These are phyloP conservation scores for Petrocephalus sullivani DNA, from an alignment of 2,797 vertebrate species.

Conservation along the genomic window DNA sequence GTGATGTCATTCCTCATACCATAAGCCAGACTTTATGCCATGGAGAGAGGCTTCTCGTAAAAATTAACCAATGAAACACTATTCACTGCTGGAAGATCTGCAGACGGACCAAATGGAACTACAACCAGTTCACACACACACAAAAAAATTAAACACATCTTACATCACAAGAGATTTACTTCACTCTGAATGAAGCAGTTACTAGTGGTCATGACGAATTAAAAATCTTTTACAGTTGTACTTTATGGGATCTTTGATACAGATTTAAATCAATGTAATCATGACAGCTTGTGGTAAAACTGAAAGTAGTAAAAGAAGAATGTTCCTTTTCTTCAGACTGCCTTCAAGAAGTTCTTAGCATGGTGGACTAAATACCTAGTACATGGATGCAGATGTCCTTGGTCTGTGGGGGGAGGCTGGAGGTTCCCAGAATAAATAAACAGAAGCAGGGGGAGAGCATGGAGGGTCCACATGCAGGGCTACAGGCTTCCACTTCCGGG, in stretches of 20 bases:
- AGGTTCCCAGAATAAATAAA: not conserved
- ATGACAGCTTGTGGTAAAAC: not conserved
- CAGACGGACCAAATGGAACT: not conserved
- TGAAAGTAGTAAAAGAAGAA: not conserved
- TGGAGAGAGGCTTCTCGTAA: not conserved
- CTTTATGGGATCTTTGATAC: not conserved
- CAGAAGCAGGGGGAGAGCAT: not conserved
- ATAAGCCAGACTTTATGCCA: not conserved
- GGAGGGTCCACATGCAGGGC: not conserved
- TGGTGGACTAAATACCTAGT: not conserved
- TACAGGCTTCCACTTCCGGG: not conserved
- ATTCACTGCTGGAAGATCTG: not conserved
- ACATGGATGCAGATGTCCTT: not conserved
- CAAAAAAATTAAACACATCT: not conserved
- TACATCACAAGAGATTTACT: not conserved
- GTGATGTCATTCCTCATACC: not conserved
- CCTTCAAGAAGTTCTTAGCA: not conserved
- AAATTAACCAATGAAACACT: not conserved
- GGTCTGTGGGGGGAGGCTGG: not conserved
- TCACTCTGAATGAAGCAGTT: not conserved
- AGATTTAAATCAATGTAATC: not conserved
- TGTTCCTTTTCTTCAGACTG: not conserved
- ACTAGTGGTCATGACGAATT: not conserved
- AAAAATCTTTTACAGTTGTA: not conserved
- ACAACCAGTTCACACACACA: not conserved